Percentiles rank a stretch among this genome's conserved stretches.
Evolutionary conservation across 2,797 vertebrate genomes (phyloP).

Genomic region (Bovichtus diacanthus): DNA sequence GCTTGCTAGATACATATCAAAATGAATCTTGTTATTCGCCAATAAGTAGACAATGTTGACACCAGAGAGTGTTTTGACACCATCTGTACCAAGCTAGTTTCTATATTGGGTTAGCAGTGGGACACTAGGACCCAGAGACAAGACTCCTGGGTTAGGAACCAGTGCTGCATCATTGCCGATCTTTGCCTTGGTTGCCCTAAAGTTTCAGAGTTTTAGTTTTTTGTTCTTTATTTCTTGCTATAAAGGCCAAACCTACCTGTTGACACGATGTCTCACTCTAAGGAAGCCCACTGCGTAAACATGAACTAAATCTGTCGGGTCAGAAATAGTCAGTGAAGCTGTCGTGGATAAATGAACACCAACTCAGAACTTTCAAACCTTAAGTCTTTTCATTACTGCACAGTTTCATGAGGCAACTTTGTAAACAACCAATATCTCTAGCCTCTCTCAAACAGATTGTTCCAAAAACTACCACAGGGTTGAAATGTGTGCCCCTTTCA

Average conservation of each 20-base stretch:
- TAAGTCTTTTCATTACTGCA: background rate
- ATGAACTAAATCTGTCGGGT: background rate
- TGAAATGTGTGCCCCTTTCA: conserved; percentile 23
- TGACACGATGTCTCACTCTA: background rate
- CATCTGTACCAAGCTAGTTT: too few species aligned
- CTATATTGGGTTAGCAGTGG: too few species aligned
- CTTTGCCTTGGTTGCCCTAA: too few species aligned
- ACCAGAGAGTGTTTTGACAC: too few species aligned
- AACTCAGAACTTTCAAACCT: background rate
- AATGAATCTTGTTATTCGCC: conserved; percentile 55
- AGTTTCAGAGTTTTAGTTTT: background rate
- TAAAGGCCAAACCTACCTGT: background rate
- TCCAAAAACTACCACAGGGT: background rate
- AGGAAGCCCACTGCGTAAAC: background rate
- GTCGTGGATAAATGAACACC: background rate
- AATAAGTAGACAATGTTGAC: too few species aligned
- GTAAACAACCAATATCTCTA: background rate
- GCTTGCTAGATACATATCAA: conserved; percentile 50
- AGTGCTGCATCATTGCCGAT: background rate
- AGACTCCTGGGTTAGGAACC: too few species aligned
- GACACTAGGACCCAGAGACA: too few species aligned
- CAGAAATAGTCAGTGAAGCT: background rate
- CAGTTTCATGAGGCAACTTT: background rate
- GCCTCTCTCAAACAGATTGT: background rate
- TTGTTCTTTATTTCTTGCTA: background rate